Base-by-base conservation (phyloP, 1,140 invertebrate genomes). In the Papilio dardanus region DNA sequence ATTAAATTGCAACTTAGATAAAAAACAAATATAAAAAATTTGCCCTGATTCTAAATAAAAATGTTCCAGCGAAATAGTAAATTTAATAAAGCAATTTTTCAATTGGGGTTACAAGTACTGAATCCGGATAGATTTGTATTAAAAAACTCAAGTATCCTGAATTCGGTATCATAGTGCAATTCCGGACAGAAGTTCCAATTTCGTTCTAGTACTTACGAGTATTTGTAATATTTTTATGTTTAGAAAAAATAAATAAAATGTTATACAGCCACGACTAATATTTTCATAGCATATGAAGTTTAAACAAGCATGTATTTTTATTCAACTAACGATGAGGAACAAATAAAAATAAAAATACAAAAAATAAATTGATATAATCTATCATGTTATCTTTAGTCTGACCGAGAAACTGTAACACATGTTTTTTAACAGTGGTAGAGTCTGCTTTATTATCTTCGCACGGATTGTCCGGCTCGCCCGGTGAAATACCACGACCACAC, bases 51-150 rank as follows among this genome's bases (percentile, higher is more conserved):
- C 10, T 28, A 28, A 62, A 62, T 62, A 12, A 62, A 62, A 62
- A 30, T 10, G 2, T 28, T 5, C 3, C 28, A 30, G 3, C 24
- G 12, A 62, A 62, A 3, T 62, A 28, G 4, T 58, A 62, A 30
- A 62, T 62, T 62, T 62, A 30, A 62, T 62, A 30, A 2, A 62
- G 24, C 54, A 62, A 62, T 58, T 28, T 58, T 28, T 28, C 21
- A 58, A 58, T 24, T 58, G 2, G 21, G 12, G 54, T 58, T 58
- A 12, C 54, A 58, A 28, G 21, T 58, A 12, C 21, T 58, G 54
- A 12, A 28, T 4, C 54, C 24, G 10, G 24, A 30, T 58, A 24
- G 54, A 30, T 28, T 24, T 28, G 1, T 28, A 58, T 58, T 58
- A 28, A 58, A 58, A 58, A 24, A 21, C 24, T 58, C 24, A 58